Evolutionary conservation across 1,140 invertebrate species (phyloP), one percentile per base, ranked within the genome.

Genomic region (Diuraphis noxia): DNA sequence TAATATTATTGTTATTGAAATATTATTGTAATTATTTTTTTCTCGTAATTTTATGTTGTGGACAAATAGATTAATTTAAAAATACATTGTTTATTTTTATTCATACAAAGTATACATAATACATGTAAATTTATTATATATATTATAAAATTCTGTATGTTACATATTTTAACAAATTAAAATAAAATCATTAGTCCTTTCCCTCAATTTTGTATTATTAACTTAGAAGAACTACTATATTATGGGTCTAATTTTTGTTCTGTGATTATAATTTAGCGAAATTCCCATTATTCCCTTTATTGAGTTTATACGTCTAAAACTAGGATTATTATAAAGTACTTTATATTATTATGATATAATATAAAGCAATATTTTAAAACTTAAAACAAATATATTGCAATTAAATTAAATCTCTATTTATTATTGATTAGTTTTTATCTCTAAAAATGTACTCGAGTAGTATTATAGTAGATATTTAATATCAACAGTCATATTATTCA

Each of bases 1-100:
- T 46, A 90, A 90, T 90, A 90, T 90, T 82, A 91, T 91, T 91
- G 89, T 91, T 91, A 91, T 91, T 91, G 89, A 91, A 91, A 82
- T 91, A 91, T 91, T 91, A 82, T 91, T 91, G 77, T 82, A 81
- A 91, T 81, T 82, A 72, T 46, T 77, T 90, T 90, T 77, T 92
- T 81, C 10, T 91, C 79, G 38, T 91, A 81, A 38, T 91, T 91
- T 91, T 91, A 81, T 81, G 23, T 91, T 81, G 72, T 91, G 89
- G 41, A 91, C 21, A 91, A 82, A 49, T 81, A 91, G 89, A 10
- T 82, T 81, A 81, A 91, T 89, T 89, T 13, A 23, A 82, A 81
- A 46, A 82, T 49, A 91, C 38, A 34, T 79, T 90, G 41, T 82
- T 52, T 63, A 40, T 87, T 56, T 88, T 88, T 88, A 88, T 19